Evolutionary conservation across 2,113 vertebrate genomes (phyloP).

Genomic region (Casuarius casuarius): DNA sequence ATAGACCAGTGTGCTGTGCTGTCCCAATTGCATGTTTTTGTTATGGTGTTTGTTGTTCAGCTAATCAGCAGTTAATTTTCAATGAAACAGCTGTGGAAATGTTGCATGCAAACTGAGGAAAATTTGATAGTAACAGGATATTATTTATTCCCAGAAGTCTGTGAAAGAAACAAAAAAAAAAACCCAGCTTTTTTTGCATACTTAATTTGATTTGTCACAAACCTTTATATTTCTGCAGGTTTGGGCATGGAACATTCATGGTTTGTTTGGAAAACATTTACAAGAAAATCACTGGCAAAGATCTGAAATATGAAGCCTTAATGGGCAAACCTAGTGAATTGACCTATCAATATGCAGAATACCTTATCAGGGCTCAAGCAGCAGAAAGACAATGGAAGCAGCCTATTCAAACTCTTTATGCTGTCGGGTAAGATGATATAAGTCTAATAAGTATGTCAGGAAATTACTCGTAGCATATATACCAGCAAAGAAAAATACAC

Average conservation of each 20-base stretch:
- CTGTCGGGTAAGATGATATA: constrained; percentile 80
- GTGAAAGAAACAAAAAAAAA: background rate
- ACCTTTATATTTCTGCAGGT: constrained; percentile 58
- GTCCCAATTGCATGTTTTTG: background rate
- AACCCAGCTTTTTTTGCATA: background rate
- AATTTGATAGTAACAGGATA: background rate
- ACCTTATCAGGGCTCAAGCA: constrained; percentile 85
- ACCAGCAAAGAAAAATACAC: background rate
- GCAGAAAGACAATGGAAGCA: constrained; percentile 72
- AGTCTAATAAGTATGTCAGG: rapidly evolving
- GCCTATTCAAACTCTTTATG: constrained; percentile 83
- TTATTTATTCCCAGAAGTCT: background rate
- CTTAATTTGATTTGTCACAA: background rate
- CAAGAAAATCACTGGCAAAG: constrained; percentile 88
- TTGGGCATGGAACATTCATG: constrained; percentile 90
- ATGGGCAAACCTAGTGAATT: constrained; percentile 89
- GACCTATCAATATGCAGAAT: constrained; percentile 88
- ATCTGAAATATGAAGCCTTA: constrained; percentile 84
- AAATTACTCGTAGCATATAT: background rate
- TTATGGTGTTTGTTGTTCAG: background rate
- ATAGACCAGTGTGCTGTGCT: background rate
- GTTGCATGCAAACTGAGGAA: background rate
- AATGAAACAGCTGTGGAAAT: background rate
- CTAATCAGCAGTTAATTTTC: background rate
- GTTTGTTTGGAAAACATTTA: constrained; percentile 90